Evolutionary conservation across 2,888 invertebrate genomes (phyloP).

Genomic region (Digitonthophagus gazella): DNA sequence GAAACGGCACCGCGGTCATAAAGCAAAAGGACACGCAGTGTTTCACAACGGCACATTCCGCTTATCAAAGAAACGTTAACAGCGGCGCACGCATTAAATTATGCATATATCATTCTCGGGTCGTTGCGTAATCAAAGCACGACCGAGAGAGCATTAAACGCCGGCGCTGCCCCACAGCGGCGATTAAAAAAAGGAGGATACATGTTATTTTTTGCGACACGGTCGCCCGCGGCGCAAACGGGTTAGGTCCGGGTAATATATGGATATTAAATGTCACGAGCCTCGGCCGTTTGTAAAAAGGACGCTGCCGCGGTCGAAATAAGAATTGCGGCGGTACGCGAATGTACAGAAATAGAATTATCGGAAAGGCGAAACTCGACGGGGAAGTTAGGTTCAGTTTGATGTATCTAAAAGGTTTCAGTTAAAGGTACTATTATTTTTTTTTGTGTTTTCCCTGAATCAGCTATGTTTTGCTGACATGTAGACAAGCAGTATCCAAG

Average conservation of each 20-base stretch:
- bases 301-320: conserved; percentile 37
- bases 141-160: conserved; percentile 7
- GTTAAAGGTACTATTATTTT: too few species aligned
- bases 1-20: not conserved
- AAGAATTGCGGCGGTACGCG: not conserved
- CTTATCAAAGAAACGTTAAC: conserved; percentile 20
- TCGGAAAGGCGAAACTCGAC: too few species aligned
- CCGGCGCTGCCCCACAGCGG: not conserved
- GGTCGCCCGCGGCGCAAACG: conserved; percentile 29
- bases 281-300: conserved; percentile 47
- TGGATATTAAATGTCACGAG: conserved; percentile 49
- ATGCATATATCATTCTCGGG: conserved; percentile 19
- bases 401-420: too few species aligned
- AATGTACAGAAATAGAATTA: too few species aligned
- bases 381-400: too few species aligned
- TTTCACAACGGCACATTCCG: not conserved
- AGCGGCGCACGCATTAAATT: conserved; percentile 18
- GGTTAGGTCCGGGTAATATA: conserved; percentile 44
- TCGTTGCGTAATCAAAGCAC: conserved; percentile 11
- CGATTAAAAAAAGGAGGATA: conserved; percentile 25
- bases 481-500: too few species aligned
- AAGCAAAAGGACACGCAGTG: not conserved
- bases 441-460: too few species aligned
- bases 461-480: too few species aligned
- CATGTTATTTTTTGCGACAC: conserved; percentile 35